These are phyloP conservation scores for cattle (Bos taurus) DNA, from an alignment of 2,113 vertebrate genomes.

Conservation along the genomic window ARS-UCD2.0 NC_037344.1:9411001-9411500, in stretches of 20 bases:
- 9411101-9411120: background rate
- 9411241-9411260: background rate
- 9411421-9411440: background rate
- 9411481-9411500: background rate
- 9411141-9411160: background rate
- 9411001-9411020: background rate
- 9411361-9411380: background rate
- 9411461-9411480: background rate
- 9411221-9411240: background rate
- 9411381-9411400: background rate
- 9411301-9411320: background rate
- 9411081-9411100: background rate
- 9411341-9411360: background rate
- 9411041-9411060: background rate
- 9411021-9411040: background rate
- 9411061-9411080: background rate
- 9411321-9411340: background rate
- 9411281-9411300: background rate
- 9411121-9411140: background rate
- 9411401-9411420: background rate
- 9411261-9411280: background rate
- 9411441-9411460: background rate
- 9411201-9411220: background rate
- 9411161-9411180: background rate
- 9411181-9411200: background rate